Evolutionary conservation across 2,113 vertebrate species (phyloP).

Genomic region (Dipodomys spectabilis): DNA sequence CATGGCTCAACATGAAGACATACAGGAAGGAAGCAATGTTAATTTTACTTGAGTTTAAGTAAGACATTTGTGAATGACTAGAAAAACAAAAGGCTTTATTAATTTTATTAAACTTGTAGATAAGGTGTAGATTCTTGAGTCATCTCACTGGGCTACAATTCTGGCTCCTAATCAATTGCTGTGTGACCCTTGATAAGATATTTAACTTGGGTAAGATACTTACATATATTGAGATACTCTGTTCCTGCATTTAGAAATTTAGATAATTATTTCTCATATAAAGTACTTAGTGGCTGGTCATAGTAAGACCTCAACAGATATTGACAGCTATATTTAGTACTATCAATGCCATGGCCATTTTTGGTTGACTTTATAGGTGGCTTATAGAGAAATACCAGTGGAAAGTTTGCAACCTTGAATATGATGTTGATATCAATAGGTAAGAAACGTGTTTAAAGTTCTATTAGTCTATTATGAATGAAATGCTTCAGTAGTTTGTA

Average conservation of each 20-base stretch:
- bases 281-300: neutral
- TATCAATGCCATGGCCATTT: neutral
- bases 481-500: constrained; percentile 64
- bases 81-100: constrained; percentile 17
- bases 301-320: neutral
- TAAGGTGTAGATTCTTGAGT: neutral
- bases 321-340: neutral
- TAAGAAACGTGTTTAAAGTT: constrained; percentile 47
- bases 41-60: constrained; percentile 49
- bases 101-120: neutral
- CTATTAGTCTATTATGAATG: constrained; percentile 55
- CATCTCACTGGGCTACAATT: neutral
- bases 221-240: neutral
- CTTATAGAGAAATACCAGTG: neutral
- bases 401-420: neutral
- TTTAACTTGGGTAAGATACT: neutral
- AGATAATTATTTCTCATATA: neutral
- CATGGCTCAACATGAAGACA: neutral
- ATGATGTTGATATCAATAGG: neutral
- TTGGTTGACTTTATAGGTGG: neutral
- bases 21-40: neutral
- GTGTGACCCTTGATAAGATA: neutral
- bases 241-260: neutral
- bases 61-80: neutral
- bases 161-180: neutral